These are phyloP conservation scores for Spheniscus mendiculus DNA, from an alignment of 2,113 vertebrate species.

Conservation along the genomic window DNA sequence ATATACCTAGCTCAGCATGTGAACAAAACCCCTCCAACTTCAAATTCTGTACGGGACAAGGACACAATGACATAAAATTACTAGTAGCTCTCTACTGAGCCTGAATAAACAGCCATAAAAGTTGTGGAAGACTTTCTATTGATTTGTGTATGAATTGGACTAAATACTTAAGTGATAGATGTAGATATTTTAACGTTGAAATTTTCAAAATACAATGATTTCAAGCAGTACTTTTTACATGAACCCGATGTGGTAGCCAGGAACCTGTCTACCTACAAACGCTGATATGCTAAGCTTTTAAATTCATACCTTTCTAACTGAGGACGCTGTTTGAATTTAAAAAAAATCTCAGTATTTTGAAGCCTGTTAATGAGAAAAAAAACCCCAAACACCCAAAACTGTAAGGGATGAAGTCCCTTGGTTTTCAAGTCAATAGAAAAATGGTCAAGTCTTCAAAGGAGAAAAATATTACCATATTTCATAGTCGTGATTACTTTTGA, in stretches of 20 bases:
- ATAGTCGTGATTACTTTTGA: not conserved
- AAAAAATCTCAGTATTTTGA: not conserved
- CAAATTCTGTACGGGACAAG: not conserved
- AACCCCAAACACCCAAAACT: not conserved
- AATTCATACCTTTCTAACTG: not conserved
- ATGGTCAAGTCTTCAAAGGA: not conserved
- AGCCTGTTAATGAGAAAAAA: not conserved
- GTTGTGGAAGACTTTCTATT: not conserved
- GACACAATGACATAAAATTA: not conserved
- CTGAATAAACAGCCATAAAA: not conserved
- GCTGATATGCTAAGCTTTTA: not conserved
- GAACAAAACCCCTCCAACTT: not conserved
- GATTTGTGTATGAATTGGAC: not conserved
- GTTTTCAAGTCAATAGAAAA: not conserved
- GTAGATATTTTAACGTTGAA: not conserved
- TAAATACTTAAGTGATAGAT: not conserved
- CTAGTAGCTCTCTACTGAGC: not conserved
- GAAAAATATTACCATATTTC: not conserved
- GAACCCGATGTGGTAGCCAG: not conserved
- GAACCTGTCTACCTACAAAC: not conserved
- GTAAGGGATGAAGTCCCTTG: not conserved
- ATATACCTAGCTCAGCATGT: not conserved
- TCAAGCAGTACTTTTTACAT: not conserved
- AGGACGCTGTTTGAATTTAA: not conserved
- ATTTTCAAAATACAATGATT: not conserved